A percentile compares a stretch with the other conserved stretches of the same genome.
Conservation (phyloP, 2,888 invertebrate species). For the Tetragnatha montana region DNA sequence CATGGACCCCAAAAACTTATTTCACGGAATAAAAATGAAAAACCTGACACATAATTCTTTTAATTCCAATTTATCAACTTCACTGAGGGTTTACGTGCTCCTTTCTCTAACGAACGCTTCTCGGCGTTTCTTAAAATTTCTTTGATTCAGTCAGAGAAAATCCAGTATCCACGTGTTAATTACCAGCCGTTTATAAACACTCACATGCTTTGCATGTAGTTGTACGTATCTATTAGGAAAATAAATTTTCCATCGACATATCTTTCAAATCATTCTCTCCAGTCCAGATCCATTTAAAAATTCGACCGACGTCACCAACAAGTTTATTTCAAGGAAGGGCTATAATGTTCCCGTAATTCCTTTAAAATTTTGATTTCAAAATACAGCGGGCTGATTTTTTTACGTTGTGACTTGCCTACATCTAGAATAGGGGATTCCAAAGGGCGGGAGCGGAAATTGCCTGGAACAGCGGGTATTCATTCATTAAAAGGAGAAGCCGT, state of each 20-base stretch:
- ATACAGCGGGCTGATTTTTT: neutral
- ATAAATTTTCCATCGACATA: too few relatives aligned
- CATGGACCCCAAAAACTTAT: too few relatives aligned
- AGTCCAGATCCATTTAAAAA: neutral
- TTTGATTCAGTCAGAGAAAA: too few relatives aligned
- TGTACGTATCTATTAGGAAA: too few relatives aligned
- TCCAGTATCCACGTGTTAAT: too few relatives aligned
- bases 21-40: too few relatives aligned
- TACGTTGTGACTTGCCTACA: neutral
- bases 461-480: slow-evolving; percentile 25
- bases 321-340: neutral
- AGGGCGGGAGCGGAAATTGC: slow-evolving; percentile 40
- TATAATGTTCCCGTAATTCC: neutral
- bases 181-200: neutral
- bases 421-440: neutral
- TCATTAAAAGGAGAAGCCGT: slow-evolving; percentile 47
- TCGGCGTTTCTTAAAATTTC: too few relatives aligned
- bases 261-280: neutral
- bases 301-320: neutral
- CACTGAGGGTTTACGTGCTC: too few relatives aligned
- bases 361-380: neutral
- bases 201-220: too few relatives aligned
- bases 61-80: too few relatives aligned
- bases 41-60: too few relatives aligned
- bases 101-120: too few relatives aligned